Percentiles rank a stretch among this genome's conserved stretches.
phyloP scores from a whole-genome alignment of 2,888 invertebrate genomes.

The Drosophila helvetica region DNA sequence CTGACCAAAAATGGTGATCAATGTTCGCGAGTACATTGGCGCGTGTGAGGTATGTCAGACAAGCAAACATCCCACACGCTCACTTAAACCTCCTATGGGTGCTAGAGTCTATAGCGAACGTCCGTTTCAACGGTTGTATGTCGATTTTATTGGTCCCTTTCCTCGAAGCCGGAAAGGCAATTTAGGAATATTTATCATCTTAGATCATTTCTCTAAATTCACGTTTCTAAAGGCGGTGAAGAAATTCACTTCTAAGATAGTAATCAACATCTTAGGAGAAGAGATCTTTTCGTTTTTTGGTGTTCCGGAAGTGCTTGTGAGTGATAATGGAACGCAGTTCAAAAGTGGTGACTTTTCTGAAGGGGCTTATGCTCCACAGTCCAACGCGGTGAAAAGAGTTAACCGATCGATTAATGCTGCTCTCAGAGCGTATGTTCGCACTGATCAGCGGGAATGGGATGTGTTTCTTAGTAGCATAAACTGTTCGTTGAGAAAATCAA shows the following conservation, averaged over 20 bases:
- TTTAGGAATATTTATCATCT: neutral
- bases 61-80: neutral
- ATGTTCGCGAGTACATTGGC: neutral
- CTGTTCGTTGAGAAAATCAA: conserved; percentile 4
- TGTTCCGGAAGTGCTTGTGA: neutral
- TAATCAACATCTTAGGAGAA: too few relatives aligned
- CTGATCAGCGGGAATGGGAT: conserved; percentile 10
- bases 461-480: conserved; percentile 2
- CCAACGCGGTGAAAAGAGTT: neutral
- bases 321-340: conserved; percentile 3
- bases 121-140: neutral
- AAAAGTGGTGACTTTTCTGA: neutral
- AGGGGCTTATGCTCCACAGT: conserved; percentile 1
- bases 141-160: conserved; percentile 3
- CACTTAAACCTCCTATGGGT: neutral
- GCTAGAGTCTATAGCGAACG: neutral
- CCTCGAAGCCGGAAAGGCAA: neutral
- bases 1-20: neutral
- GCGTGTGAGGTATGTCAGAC: neutral
- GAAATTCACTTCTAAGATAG: too few relatives aligned
- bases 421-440: neutral
- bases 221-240: neutral
- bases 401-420: conserved; percentile 1
- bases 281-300: too few relatives aligned
- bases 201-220: neutral